A percentile compares a stretch with the other conserved stretches of the same genome.
Conservation (phyloP, 2,113 vertebrate species). For the Planiliza haematocheilus region DNA sequence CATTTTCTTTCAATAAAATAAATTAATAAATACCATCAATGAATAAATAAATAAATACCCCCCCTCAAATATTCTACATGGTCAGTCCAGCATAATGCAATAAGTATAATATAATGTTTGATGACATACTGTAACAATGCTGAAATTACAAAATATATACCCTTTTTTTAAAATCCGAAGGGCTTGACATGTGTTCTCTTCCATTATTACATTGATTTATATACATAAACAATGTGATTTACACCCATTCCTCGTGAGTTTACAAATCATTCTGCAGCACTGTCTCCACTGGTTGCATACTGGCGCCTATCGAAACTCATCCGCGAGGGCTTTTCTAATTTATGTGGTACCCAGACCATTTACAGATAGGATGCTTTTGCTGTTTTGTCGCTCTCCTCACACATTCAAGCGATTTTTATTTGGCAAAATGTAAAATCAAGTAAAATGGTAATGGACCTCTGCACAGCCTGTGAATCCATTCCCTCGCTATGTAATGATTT, state of each 20-base stretch:
- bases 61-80: slow-evolving; percentile 53
- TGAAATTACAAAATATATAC: slow-evolving; percentile 78
- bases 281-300: slow-evolving; percentile 51
- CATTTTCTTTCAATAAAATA: slow-evolving; percentile 55
- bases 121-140: slow-evolving; percentile 67
- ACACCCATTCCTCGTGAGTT: slow-evolving; percentile 46
- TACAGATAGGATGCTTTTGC: slow-evolving; percentile 36
- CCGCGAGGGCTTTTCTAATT: slow-evolving; percentile 6
- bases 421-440: slow-evolving; percentile 5
- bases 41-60: slow-evolving; percentile 68
- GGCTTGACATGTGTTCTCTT: slow-evolving; percentile 59
- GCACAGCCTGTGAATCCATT: slow-evolving; percentile 11
- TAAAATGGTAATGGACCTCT: not conserved
- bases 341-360: slow-evolving; percentile 51
- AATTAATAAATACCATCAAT: slow-evolving; percentile 69
- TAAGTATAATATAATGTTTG: slow-evolving; percentile 64
- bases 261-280: slow-evolving; percentile 49
- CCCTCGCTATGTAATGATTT: slow-evolving; percentile 9
- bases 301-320: slow-evolving; percentile 38
- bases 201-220: slow-evolving; percentile 56
- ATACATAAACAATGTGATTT: slow-evolving; percentile 72
- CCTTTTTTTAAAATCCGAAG: slow-evolving; percentile 63
- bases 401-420: slow-evolving; percentile 30
- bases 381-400: slow-evolving; percentile 5
- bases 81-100: slow-evolving; percentile 72